These are phyloP conservation scores for Dipodomys spectabilis DNA, from an alignment of 2,113 vertebrate genomes.

Conservation along the genomic window DNA sequence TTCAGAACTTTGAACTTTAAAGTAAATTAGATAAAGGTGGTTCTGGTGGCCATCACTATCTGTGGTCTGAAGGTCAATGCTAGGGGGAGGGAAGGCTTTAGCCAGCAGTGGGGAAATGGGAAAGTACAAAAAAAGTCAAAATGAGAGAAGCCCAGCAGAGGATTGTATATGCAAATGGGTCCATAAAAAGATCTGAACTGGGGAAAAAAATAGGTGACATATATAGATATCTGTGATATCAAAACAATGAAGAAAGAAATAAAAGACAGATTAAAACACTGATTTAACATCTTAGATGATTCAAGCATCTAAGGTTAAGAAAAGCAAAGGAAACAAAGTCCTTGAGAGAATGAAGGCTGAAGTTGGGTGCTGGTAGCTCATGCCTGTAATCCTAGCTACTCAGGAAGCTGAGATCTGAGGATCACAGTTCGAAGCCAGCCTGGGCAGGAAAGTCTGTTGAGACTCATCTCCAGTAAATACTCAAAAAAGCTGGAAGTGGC, in stretches of 20 bases:
- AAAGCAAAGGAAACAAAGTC: not conserved
- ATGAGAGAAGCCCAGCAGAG: too few species aligned
- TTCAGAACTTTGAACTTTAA: not conserved
- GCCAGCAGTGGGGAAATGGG: not conserved
- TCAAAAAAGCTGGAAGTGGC: too few species aligned
- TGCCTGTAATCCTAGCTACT: too few species aligned
- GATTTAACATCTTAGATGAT: not conserved
- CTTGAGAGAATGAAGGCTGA: not conserved
- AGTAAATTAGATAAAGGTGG: not conserved
- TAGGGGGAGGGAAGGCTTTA: too few species aligned
- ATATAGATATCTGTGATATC: not conserved
- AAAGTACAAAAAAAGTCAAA: not conserved
- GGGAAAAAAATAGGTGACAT: not conserved
- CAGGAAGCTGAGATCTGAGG: too few species aligned
- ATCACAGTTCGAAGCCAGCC: too few species aligned
- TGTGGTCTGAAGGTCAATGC: not conserved
- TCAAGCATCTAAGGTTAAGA: not conserved
- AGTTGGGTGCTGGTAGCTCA: too few species aligned
- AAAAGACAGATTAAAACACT: not conserved
- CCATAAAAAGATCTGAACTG: too few species aligned
- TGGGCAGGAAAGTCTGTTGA: too few species aligned
- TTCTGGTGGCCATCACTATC: not conserved
- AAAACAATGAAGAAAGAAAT: not conserved
- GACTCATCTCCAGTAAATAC: too few species aligned
- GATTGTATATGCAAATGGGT: not conserved